Base-by-base conservation (phyloP, 2,797 vertebrate genomes). In the Scolopax bukidnonensis region DNA sequence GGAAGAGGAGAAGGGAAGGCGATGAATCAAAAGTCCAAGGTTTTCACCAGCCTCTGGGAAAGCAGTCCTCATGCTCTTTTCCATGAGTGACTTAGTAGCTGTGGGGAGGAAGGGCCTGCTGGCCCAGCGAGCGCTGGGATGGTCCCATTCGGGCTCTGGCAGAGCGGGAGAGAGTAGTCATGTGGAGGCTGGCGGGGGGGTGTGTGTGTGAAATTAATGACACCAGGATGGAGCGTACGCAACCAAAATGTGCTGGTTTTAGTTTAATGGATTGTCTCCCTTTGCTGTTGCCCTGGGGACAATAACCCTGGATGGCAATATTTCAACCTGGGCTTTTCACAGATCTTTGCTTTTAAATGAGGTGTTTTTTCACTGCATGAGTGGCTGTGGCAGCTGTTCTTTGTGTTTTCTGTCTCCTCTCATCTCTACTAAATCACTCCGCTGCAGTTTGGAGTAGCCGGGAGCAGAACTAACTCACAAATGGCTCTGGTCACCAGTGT, bases 341-440 rank as follows among this genome's bases (percentile, higher is more conserved):
- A 90, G 96, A 97, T 96, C 93, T 96, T 97, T 97, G 96, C 97
- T 97, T 97, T 97, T 96, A 97, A 97, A 97, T 53, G 90, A 98
- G 96, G 96, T 97, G 96, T 97, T 97, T 96, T 96, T 97, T 97
- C 97, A 97, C 96, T 97, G 98, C 98, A 97, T 98, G 97, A 96
- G 93, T 97, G 97, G 97, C 97, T 98, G 97, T 97, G 95, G 97
- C 97, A 97, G 96, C 97, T 97, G 95, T 96, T 97, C 90, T 97
- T 94, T 96, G 94, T 97, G 94, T 97, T 97, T 96, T 97, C 96
- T 97, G 96, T 97, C 96, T 97, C 96, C 95, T 97, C 96, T 97
- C 96, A 97, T 97, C 96, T 97, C 95, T 96, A 94, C 95, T 96
- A 97, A 97, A 97, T 96, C 97, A 97, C 97, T 96, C 83, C 50